Evolutionary conservation across 2,888 invertebrate genomes (phyloP), one percentile per base, ranked within the genome.

Genomic region (Drosophila bunnanda): DNA sequence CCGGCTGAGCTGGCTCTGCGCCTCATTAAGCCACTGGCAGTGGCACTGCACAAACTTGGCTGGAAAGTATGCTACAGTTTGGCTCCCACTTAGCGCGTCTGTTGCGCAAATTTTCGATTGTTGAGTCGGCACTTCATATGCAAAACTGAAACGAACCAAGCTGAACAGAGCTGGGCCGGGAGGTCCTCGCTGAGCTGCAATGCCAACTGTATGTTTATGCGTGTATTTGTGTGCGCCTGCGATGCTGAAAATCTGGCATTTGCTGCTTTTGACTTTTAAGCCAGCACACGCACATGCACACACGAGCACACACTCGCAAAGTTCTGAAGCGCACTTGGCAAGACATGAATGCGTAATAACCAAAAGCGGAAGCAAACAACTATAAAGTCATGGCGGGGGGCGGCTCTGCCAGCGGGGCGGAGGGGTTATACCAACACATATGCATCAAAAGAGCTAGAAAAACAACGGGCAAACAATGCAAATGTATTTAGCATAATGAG

Each of bases 401-500:
- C 76, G 56, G 57, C 61, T n/a, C 17, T 28, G 39, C 10, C 28
- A 54, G 58, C 30, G 52, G 41, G 25, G 32, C 43, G 17, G 57
- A 50, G 32, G 22, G 55, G 69, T 52, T 52, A 34, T 36, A 6
- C 50, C 84, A 87, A 73, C 89, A 89, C 89, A 89, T 84, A 89
- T 89, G 89, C 89, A 89, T 88, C 87, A 89, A 86, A 88, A 88
- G 78, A 89, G 89, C 89, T 88, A 88, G 84, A 88, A 89, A 89
- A 89, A 86, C 89, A 89, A 89, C 88, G 79, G 67, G 73, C 89
- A 90, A 90, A 87, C 90, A 90, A 90, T 89, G 89, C 89, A 83
- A 88, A 90, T 89, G 89, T 89, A 90, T 90, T 88, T 88, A 88
- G 90, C 90, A 88, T 88, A 88, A 88, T 88, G 90, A 88, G 88